Evolutionary conservation across 1,140 invertebrate species (phyloP), one percentile per base, ranked within the genome.

Genomic region (Anoplophora glabripennis): DNA sequence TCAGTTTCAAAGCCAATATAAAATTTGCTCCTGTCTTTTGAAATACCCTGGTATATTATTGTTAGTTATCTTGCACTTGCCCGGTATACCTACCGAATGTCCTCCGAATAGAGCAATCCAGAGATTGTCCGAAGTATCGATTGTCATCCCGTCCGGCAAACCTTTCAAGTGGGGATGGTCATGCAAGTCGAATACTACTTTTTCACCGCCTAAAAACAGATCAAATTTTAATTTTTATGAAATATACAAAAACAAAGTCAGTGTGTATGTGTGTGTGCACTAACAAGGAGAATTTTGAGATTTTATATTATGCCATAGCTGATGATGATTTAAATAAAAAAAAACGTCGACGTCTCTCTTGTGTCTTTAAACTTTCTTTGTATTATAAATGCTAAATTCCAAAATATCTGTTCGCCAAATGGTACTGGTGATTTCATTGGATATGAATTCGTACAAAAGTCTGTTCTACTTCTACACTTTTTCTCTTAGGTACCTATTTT

Each of bases 131-230:
- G 81, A 70, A 1, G 66, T 67, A 68, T 88, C 85, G 53, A 85
- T 86, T 1, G 84, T 85, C 86, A 88, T 87, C 34, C 86, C 86
- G 72, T 87, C 86, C 0, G 85, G 84, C 28, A 78, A 36, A 14
- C 64, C 64, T 47, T 59, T n/a, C 10, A 59, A 52, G 14, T 57
- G 15, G 3, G 44, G 47, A 36, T 59, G 33, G 2, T 55, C 48
- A 17, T 58, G 49, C 4, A 57, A 40, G 40, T 59, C 56, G 33
- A 68, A 63, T 7, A 64, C 49, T 3, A 64, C 54, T 36, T 15
- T 57, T 45, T 44, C 28, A 17, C 55, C 60, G 12, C 2, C 59
- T 61, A 14, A 10, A 61, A 61, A 12, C 4, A 46, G 3, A 40
- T 14, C 8, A 8, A 40, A 40, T 3, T n/a, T 40, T 8, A 8